phyloP scores from a whole-genome alignment of 2,797 vertebrate genomes.

The Peromyscus melanophrys region DNA sequence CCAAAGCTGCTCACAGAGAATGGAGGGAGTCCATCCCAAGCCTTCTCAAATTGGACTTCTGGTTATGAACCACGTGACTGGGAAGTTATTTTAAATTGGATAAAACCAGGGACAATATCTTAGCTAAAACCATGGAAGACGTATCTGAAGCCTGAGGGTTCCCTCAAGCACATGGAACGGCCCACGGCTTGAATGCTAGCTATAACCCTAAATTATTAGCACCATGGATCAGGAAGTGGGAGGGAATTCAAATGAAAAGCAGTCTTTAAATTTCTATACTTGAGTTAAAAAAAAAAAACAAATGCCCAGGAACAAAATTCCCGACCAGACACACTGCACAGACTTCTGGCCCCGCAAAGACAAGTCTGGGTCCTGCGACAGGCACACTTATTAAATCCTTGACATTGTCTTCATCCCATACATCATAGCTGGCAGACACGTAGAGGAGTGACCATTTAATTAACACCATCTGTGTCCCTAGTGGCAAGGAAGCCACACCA shows the following conservation, averaged over 20 bases:
- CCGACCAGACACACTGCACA: background rate
- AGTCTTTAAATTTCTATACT: constrained; percentile 28
- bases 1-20: background rate
- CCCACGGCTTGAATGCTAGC: background rate
- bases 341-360: background rate
- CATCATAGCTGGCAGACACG: background rate
- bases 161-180: background rate
- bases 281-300: constrained; percentile 21
- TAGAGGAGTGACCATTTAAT: background rate
- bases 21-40: background rate
- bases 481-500: background rate
- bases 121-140: background rate
- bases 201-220: background rate
- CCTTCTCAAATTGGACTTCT: background rate
- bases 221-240: background rate
- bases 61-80: background rate
- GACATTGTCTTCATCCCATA: background rate
- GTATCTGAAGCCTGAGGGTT: background rate
- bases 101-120: background rate
- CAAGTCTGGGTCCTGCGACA: background rate
- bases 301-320: constrained; percentile 31
- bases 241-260: constrained; percentile 18
- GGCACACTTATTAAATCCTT: background rate
- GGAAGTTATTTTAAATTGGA: background rate
- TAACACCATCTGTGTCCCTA: background rate